These are phyloP conservation scores for Chlorocebus sabaeus DNA, from an alignment of 2,113 vertebrate genomes.

Conservation along the genomic window DNA sequence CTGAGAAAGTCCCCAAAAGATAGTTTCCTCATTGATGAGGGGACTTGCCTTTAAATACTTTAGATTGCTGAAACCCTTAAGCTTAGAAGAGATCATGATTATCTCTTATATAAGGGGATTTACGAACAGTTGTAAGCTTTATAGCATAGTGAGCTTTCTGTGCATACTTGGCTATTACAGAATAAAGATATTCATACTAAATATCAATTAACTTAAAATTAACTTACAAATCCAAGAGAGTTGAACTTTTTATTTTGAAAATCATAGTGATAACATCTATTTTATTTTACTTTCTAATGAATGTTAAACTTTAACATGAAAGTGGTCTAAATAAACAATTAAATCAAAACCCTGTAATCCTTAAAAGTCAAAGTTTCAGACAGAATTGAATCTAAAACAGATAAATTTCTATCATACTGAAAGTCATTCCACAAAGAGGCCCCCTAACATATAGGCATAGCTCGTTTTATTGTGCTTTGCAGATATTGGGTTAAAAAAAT, in stretches of 20 bases:
- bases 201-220: constrained; percentile 55
- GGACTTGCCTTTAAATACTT: background rate
- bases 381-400: background rate
- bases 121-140: constrained; percentile 1
- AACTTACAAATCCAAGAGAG: constrained; percentile 26
- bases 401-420: background rate
- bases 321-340: constrained; percentile 4
- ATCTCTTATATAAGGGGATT: background rate
- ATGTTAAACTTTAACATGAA: constrained; percentile 15
- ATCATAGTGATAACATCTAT: background rate
- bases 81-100: background rate
- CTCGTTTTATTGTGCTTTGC: background rate
- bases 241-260: constrained; percentile 36
- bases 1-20: background rate
- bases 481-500: background rate
- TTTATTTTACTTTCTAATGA: background rate
- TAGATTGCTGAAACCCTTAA: background rate
- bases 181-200: constrained; percentile 9
- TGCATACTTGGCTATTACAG: background rate
- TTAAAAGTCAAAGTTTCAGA: background rate
- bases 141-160: background rate
- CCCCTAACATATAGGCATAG: background rate
- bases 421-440: background rate
- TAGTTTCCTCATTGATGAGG: background rate
- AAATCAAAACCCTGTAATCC: background rate